phyloP scores from a whole-genome alignment of 2,888 invertebrate species.

The Limnephilus marmoratus region DNA sequence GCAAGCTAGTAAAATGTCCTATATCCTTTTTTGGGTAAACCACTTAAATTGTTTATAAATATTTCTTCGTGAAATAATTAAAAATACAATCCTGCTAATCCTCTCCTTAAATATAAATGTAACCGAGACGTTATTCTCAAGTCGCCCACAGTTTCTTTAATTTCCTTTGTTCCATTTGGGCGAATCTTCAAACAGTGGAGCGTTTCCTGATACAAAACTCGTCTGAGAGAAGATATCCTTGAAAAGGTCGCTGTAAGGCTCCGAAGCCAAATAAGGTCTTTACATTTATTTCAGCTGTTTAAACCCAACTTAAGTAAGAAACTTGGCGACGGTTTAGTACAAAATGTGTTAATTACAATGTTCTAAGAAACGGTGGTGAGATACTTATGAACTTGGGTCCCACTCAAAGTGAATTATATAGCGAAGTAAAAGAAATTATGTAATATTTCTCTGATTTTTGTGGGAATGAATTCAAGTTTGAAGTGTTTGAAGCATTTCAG shows the following conservation, averaged over 20 bases:
- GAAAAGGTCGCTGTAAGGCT: background rate
- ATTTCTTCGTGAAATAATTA: background rate
- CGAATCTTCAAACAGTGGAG: background rate
- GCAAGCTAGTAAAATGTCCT: too few relatives aligned
- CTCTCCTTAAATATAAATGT: background rate
- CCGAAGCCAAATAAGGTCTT: background rate
- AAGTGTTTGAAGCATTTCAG: background rate
- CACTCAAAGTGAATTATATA: background rate
- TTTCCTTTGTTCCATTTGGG: background rate
- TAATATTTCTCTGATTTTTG: background rate
- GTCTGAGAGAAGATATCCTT: background rate
- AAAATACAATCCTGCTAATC: background rate
- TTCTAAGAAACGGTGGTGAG: background rate
- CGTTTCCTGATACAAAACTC: background rate
- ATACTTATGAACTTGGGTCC: background rate
- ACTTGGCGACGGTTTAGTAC: background rate
- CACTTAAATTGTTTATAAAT: too few relatives aligned
- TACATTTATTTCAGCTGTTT: background rate
- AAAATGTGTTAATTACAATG: slow-evolving; percentile 2
- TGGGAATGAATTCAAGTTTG: background rate
- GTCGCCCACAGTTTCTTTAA: too few relatives aligned
- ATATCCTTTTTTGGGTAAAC: too few relatives aligned
- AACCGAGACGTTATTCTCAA: too few relatives aligned
- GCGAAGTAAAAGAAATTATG: background rate
- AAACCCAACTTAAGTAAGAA: background rate